phyloP scores from a whole-genome alignment of 2,888 invertebrate genomes.

The Abrostola triplasia region DNA sequence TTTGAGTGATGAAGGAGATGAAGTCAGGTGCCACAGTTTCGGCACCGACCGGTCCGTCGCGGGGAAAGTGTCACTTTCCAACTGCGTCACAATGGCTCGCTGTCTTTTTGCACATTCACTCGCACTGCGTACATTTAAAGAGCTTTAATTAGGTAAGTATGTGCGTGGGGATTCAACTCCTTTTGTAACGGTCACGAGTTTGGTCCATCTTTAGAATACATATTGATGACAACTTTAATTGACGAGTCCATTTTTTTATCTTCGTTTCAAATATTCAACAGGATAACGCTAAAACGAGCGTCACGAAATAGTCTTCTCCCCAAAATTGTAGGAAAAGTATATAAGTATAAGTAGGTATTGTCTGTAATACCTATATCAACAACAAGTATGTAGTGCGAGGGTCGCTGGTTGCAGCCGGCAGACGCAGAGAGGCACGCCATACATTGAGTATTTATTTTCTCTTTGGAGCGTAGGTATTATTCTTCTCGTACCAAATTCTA shows the following conservation, averaged over 20 bases:
- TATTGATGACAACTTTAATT: neutral
- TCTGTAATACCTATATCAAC: no score
- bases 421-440: no score
- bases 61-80: constrained; percentile 78
- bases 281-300: no score
- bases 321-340: no score
- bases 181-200: neutral
- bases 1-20: constrained; percentile 27
- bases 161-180: constrained; percentile 5
- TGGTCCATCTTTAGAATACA: neutral
- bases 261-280: neutral
- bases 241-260: neutral
- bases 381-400: no score
- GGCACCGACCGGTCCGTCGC: constrained; percentile 56
- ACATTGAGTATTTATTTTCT: no score
- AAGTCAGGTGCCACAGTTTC: constrained; percentile 31
- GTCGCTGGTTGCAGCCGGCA: no score
- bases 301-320: no score
- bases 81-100: constrained; percentile 59
- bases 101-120: constrained; percentile 66
- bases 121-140: constrained; percentile 46
- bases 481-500: no score
- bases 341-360: no score
- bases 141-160: constrained; percentile 50
- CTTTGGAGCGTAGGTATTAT: no score